These are phyloP conservation scores for Musca vetustissima DNA, from an alignment of 1,140 invertebrate genomes.

Conservation along the genomic window DNA sequence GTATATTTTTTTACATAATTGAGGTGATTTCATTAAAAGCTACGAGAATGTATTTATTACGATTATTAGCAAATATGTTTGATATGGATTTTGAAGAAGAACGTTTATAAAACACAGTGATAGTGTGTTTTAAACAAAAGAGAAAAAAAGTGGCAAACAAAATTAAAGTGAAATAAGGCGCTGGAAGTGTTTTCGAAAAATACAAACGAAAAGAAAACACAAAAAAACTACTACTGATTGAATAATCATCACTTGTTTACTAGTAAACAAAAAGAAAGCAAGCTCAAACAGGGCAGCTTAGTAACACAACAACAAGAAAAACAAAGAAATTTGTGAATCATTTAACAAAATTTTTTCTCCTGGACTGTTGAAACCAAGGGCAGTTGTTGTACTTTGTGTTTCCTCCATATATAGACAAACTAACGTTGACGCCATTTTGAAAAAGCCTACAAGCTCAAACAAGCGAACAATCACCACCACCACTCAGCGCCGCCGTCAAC, in stretches of 20 bases:
- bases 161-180: too few relatives aligned
- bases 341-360: too few relatives aligned
- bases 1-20: constrained; percentile 14
- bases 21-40: constrained; percentile 13
- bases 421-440: constrained; percentile 27
- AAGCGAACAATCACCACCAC: not conserved
- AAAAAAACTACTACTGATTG: constrained; percentile 14
- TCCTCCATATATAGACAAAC: not conserved
- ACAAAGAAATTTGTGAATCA: too few relatives aligned
- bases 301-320: not conserved
- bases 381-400: not conserved
- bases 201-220: constrained; percentile 4
- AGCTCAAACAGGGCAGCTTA: not conserved
- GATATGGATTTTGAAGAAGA: constrained; percentile 27
- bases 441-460: constrained; percentile 6
- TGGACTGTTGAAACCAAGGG: constrained; percentile 15
- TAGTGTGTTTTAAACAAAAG: constrained; percentile 13
- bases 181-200: constrained; percentile 6
- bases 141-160: not conserved
- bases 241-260: constrained; percentile 6
- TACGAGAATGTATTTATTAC: constrained; percentile 25
- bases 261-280: constrained; percentile 4
- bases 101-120: constrained; percentile 29
- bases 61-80: constrained; percentile 28
- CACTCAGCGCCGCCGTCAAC: too few relatives aligned